Conservation (phyloP, 1,140 invertebrate genomes). For the Platyscapa corneri region DNA sequence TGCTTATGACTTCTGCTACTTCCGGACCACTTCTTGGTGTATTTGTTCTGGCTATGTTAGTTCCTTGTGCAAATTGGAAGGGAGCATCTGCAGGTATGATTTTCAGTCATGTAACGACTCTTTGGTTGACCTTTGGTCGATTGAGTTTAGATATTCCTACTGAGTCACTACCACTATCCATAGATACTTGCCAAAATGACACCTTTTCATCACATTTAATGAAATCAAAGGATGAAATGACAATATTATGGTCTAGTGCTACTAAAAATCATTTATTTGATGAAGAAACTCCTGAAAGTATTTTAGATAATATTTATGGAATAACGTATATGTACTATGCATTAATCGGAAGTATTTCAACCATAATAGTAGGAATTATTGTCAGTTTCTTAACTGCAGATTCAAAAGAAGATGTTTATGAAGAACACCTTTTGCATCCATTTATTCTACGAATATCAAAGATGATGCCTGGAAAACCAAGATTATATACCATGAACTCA, state of each 20-base stretch:
- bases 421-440: slow-evolving; percentile 81
- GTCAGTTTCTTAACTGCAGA: slow-evolving; percentile 79
- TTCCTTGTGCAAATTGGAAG: slow-evolving; percentile 85
- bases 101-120: slow-evolving; percentile 77
- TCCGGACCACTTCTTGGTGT: slow-evolving; percentile 82
- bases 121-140: slow-evolving; percentile 81
- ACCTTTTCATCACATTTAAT: slow-evolving; percentile 78
- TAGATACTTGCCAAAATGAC: slow-evolving; percentile 79
- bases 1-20: slow-evolving; percentile 84
- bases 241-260: slow-evolving; percentile 37
- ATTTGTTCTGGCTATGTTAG: slow-evolving; percentile 82
- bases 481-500: slow-evolving; percentile 61
- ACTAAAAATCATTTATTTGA: slow-evolving; percentile 41
- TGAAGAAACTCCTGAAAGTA: slow-evolving; percentile 45
- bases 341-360: slow-evolving; percentile 80
- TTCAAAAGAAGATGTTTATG: slow-evolving; percentile 79
- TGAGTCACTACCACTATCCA: slow-evolving; percentile 76
- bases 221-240: slow-evolving; percentile 55
- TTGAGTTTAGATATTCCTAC: slow-evolving; percentile 73
- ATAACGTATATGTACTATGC: slow-evolving; percentile 87
- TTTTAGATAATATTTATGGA: slow-evolving; percentile 77
- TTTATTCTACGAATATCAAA: slow-evolving; percentile 77
- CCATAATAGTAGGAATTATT: slow-evolving; percentile 78
- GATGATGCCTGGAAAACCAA: slow-evolving; percentile 74
- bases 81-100: slow-evolving; percentile 82